Base-by-base conservation (phyloP, 2,888 invertebrate species). In the Dicyrtoma fusca region DNA sequence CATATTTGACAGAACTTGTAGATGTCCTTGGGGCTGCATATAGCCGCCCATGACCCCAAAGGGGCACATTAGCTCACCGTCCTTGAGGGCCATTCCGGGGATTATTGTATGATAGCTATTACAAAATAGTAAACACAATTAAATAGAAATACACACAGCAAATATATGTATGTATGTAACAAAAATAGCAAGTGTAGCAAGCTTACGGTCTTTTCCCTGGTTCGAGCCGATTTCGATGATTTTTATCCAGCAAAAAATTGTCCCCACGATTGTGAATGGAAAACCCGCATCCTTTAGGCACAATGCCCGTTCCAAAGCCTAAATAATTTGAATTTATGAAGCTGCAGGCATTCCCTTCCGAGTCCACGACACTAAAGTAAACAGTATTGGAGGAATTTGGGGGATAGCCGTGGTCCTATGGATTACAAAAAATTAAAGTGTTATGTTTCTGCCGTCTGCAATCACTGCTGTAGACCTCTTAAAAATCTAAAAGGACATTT, bases 281-380 rank as follows among this genome's bases (percentile, higher is more conserved):
- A 74, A 84, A 84, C 1, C 85, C 85, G 79, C 84, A 84, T 0
- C 82, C 82, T 51, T 82, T 80, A 0, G 84, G 85, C 8, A 84
- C 82, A 55, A 84, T 80, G 0, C 82, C 83, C 1, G 84, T 82
- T 5, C 84, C 84, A 80, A 84, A 84, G 13, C 83, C 83, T 75
- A 79, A 78, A 76, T 81, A 84, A 75, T 83, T 82, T 71, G 83
- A 83, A 79, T 83, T 84, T 66, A 84, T 84, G 74, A 84, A 84
- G n/a, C 84, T 84, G 75, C 84, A 84, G 1, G 84, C 84, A 75
- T 84, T 84, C 42, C 85, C 84, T 10, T 82, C 77, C 0, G 74
- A 76, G 74, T 85, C 85, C 8, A 83, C 81, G 11, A 82, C 82
- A 19, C 82, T 82, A 73, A 84, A 82, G 77, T 84, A 84, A 1